These are phyloP conservation scores for Chauna torquata DNA, from an alignment of 2,113 vertebrate genomes.

Conservation along the genomic window DNA sequence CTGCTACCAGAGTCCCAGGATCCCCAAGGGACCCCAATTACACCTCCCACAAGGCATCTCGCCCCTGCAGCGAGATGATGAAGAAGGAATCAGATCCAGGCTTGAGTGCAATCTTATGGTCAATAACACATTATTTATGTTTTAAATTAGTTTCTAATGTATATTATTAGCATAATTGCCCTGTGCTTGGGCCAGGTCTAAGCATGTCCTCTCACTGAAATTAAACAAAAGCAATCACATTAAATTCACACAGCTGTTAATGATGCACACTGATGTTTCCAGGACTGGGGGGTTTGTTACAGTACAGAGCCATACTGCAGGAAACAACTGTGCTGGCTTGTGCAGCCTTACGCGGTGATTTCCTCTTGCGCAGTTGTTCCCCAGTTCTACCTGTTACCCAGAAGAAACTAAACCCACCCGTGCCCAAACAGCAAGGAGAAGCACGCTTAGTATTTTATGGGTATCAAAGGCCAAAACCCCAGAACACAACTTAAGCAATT, in stretches of 20 bases:
- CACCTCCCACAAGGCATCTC: neutral
- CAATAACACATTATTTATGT: neutral
- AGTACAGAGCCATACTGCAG: neutral
- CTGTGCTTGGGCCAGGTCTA: neutral
- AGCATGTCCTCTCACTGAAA: neutral
- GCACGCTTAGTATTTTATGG: neutral
- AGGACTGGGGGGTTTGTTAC: neutral
- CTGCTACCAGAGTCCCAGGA: neutral
- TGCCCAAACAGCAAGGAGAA: neutral
- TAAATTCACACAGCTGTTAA: neutral
- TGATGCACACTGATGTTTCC: fast-evolving
- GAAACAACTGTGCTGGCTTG: neutral
- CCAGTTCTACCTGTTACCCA: neutral
- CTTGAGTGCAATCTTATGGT: neutral
- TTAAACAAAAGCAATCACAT: neutral
- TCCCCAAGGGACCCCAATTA: neutral
- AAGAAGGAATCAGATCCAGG: neutral
- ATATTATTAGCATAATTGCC: neutral
- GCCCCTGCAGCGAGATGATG: neutral
- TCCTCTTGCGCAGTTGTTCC: fast-evolving
- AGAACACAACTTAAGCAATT: neutral
- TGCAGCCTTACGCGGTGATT: neutral
- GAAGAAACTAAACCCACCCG: neutral
- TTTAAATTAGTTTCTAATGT: neutral
- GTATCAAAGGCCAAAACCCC: neutral